Evolutionary conservation across 1,140 invertebrate genomes (phyloP).

Genomic region (Caligus rogercresseyi): DNA sequence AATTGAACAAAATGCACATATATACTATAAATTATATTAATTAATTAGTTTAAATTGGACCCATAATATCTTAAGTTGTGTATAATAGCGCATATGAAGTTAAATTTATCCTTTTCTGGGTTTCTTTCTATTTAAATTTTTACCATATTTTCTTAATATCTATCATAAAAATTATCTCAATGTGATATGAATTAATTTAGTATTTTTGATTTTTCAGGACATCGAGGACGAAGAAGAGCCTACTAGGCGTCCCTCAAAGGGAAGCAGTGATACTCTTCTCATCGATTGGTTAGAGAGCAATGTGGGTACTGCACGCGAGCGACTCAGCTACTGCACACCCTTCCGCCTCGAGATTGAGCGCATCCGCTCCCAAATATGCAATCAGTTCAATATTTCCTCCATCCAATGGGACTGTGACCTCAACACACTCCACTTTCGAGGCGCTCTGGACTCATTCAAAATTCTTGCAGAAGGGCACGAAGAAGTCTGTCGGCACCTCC

Average conservation of each 20-base stretch:
- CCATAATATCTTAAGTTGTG: no score
- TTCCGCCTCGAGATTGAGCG: conserved; percentile 44
- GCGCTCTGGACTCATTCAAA: conserved; percentile 38
- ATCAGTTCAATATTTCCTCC: conserved; percentile 37
- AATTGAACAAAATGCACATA: no score
- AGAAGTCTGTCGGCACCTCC: conserved; percentile 24
- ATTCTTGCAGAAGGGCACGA: conserved; percentile 24
- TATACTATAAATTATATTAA: no score
- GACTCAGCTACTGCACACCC: conserved; percentile 38
- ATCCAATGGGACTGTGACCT: conserved; percentile 62
- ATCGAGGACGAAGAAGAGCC: not conserved
- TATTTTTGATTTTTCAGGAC: not conserved
- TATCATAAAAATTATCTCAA: no score
- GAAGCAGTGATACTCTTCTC: not conserved
- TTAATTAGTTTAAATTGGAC: no score
- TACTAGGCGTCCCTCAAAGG: no score
- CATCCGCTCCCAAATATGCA: conserved; percentile 37
- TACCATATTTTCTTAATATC: no score
- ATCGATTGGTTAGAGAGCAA: conserved; percentile 43
- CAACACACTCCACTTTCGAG: conserved; percentile 65
- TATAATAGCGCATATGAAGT: no score
- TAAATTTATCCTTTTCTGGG: no score
- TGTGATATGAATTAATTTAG: no score
- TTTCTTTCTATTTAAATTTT: no score
- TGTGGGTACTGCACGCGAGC: conserved; percentile 38